Evolutionary conservation across 2,888 invertebrate genomes (phyloP), one percentile per base, ranked within the genome.

Genomic region (Rotaria magnacalcarata): DNA sequence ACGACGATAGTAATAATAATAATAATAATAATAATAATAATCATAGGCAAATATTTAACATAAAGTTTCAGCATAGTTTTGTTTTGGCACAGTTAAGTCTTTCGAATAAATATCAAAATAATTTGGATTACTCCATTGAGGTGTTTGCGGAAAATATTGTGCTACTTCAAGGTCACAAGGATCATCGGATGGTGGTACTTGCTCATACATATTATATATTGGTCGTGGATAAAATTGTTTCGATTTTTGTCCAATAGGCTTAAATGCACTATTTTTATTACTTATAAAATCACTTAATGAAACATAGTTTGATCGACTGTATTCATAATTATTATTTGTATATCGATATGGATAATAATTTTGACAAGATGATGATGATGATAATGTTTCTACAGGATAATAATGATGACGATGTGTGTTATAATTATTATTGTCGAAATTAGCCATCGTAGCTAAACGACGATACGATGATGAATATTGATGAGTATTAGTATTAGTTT

Each of bases 91-190:
- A 47, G 47, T 80, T 11, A 24, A n/a, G 4, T 43, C 80, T 47
- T 80, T 80, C 11, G 80, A 24, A 80, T 80, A 47, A 80, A 80
- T 47, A 80, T 80, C 80, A 80, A 80, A 80, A 80, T 80, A 80
- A 80, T 80, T 80, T 10, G 80, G 80, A 80, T 80, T 80, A 80
- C 47, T 80, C 67, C 67, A 67, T 67, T 67, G 67, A 34, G 67
- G 34, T 27, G 67, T 67, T 27, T 67, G 67, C 14, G 43, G 43
- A 47, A 80, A 80, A 47, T 80, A 80, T 80, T 80, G 43, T 80
- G 80, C 80, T 24, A 80, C 80, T 47, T 80, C 80, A 47, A 80
- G 47, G 47, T 80, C 80, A 80, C 80, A 80, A n/a, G 47, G 80
- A 47, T 80, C 47, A 80, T 80, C 80, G 4, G 67, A 67, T 47